phyloP scores from a whole-genome alignment of 64 coral and sea anemone genomes.

The Pocillopora damicornis region DNA sequence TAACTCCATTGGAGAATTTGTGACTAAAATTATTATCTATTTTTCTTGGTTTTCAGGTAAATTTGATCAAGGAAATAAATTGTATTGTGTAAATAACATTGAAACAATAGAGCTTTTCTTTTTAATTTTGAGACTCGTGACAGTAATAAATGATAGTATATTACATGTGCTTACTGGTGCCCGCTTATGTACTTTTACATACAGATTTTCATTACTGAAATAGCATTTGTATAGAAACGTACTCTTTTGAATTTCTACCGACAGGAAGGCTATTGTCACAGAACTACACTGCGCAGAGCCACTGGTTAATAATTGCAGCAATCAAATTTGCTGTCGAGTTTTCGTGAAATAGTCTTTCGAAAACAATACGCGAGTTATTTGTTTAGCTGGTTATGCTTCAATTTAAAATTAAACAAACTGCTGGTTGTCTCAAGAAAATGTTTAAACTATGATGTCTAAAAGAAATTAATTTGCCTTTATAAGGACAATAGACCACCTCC shows the following conservation, averaged over 20 bases:
- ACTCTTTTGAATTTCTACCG: neutral
- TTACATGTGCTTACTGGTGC: neutral
- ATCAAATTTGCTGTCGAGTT: conserved; percentile 10
- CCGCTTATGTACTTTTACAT: neutral
- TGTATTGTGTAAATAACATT: neutral
- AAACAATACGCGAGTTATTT: neutral
- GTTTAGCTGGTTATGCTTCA: neutral
- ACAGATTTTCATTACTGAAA: neutral
- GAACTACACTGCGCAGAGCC: neutral
- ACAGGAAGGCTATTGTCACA: neutral
- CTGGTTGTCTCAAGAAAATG: conserved; percentile 3
- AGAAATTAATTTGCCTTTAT: conserved; percentile 34
- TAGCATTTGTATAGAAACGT: neutral
- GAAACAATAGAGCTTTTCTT: neutral
- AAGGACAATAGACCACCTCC: neutral
- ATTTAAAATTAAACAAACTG: conserved; percentile 29
- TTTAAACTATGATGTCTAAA: neutral
- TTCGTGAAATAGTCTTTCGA: neutral
- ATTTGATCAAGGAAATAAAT: neutral
- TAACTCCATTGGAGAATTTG: neutral
- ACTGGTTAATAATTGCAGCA: conserved; percentile 7
- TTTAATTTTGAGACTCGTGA: neutral
- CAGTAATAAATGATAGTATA: neutral
- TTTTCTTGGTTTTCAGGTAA: neutral
- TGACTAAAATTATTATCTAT: neutral